Conservation (phyloP, 2,888 invertebrate genomes). For the Drosophila kuntzei region DNA sequence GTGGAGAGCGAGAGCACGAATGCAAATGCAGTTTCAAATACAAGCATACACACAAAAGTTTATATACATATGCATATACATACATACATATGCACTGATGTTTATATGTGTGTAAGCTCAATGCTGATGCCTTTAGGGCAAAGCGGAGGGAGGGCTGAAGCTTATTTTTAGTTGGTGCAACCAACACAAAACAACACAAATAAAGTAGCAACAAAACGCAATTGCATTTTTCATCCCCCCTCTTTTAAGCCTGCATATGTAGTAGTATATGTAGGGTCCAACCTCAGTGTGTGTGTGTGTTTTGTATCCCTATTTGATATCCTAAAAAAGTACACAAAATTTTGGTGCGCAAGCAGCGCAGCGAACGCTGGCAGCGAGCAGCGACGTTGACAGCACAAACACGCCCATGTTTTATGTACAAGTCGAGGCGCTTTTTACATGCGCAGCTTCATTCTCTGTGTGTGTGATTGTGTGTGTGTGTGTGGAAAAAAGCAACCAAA, state of each 20-base stretch:
- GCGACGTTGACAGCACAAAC: slow-evolving; percentile 71
- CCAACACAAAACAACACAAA: slow-evolving; percentile 41
- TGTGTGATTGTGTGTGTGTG: slow-evolving; percentile 32
- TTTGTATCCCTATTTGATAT: slow-evolving; percentile 81
- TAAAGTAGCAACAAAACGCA: slow-evolving; percentile 47
- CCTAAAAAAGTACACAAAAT: slow-evolving; percentile 82
- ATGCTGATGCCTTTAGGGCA: slow-evolving; percentile 20
- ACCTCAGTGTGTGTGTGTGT: slow-evolving; percentile 35
- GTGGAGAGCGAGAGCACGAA: slow-evolving; percentile 54
- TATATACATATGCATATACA: neutral
- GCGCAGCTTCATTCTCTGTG: slow-evolving; percentile 56
- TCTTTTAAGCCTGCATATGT: slow-evolving; percentile 32
- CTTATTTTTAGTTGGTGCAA: slow-evolving; percentile 75
- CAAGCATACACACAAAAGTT: slow-evolving; percentile 8
- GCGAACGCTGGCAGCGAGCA: slow-evolving; percentile 45
- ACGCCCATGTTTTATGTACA: slow-evolving; percentile 80
- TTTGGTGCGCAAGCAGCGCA: slow-evolving; percentile 72
- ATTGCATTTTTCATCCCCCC: slow-evolving; percentile 74
- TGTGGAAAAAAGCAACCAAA: slow-evolving; percentile 78
- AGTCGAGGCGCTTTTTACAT: slow-evolving; percentile 68
- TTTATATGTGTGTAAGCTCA: slow-evolving; percentile 10
- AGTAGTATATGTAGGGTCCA: slow-evolving; percentile 52
- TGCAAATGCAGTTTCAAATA: slow-evolving; percentile 61
- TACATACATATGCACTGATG: neutral
- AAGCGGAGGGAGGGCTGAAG: slow-evolving; percentile 21